Conservation (phyloP, 1,140 invertebrate genomes). For the Sinella curviseta region DNA sequence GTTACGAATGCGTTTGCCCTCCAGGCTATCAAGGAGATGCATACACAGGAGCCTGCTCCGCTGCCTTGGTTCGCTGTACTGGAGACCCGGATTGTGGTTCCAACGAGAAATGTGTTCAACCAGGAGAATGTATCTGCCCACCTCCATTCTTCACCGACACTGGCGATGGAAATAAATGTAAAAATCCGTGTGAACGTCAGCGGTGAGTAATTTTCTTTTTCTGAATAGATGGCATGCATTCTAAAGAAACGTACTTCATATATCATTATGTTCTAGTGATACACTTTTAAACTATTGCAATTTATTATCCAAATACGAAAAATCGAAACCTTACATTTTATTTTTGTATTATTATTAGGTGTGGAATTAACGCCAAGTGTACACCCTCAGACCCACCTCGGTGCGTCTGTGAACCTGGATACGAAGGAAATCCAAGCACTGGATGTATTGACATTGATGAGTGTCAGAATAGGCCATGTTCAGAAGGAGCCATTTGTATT, state of each 20-base stretch:
- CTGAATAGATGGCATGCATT: background rate
- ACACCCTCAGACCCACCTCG: slow-evolving; percentile 82
- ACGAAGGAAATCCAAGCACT: slow-evolving; percentile 76
- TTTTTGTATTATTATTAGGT: too few relatives aligned
- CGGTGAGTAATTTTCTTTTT: too few relatives aligned
- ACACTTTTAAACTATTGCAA: too few relatives aligned
- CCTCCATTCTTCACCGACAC: slow-evolving; percentile 82
- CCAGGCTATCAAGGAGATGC: slow-evolving; percentile 67
- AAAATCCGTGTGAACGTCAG: slow-evolving; percentile 61
- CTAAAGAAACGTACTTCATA: background rate
- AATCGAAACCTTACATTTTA: too few relatives aligned
- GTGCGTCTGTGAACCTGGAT: slow-evolving; percentile 82
- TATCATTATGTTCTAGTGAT: too few relatives aligned
- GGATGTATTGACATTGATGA: slow-evolving; percentile 84
- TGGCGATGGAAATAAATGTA: slow-evolving; percentile 77
- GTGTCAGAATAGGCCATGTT: slow-evolving; percentile 74
- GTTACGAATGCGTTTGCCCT: slow-evolving; percentile 78
- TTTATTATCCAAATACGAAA: background rate
- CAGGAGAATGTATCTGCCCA: slow-evolving; percentile 83
- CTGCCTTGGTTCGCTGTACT: slow-evolving; percentile 75
- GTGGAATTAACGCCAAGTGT: slow-evolving; percentile 89
- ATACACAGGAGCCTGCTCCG: slow-evolving; percentile 68
- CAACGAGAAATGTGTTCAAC: slow-evolving; percentile 87
- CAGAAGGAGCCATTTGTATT: slow-evolving; percentile 78
- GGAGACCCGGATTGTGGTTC: slow-evolving; percentile 77